These are phyloP conservation scores for Ornithoptera priamus DNA, from an alignment of 2,888 invertebrate genomes.

Conservation along the genomic window DNA sequence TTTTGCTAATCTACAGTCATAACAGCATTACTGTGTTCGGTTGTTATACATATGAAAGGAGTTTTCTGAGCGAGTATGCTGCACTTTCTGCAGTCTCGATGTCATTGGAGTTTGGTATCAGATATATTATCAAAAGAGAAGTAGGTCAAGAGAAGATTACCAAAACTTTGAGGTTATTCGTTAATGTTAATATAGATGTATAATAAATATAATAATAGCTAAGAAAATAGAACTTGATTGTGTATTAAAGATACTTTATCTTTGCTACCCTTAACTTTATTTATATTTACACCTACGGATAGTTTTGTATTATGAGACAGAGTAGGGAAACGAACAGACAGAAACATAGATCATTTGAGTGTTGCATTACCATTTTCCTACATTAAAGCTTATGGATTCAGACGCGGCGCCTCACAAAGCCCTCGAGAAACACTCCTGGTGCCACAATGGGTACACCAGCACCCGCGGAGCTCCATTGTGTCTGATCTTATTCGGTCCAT, in stretches of 20 bases:
- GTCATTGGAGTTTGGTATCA: too few species aligned
- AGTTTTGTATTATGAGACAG: background rate
- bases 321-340: constrained; percentile 13
- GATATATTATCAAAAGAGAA: too few species aligned
- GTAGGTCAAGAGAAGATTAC: too few species aligned
- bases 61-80: too few species aligned
- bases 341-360: constrained; percentile 18
- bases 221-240: background rate
- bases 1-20: too few species aligned
- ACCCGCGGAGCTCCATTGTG: constrained; percentile 29
- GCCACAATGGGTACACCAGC: constrained; percentile 22
- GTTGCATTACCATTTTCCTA: constrained; percentile 25
- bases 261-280: background rate
- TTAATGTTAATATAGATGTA: too few species aligned
- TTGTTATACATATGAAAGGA: too few species aligned
- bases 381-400: constrained; percentile 19
- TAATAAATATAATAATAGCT: background rate
- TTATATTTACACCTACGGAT: background rate
- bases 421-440: constrained; percentile 12
- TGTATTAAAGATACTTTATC: background rate
- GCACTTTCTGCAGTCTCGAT: too few species aligned
- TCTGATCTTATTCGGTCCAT: constrained; percentile 22
- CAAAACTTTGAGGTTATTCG: too few species aligned
- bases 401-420: constrained; percentile 15
- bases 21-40: too few species aligned